Conservation (phyloP, 2,888 invertebrate species). For the Rhodophaea formosa region DNA sequence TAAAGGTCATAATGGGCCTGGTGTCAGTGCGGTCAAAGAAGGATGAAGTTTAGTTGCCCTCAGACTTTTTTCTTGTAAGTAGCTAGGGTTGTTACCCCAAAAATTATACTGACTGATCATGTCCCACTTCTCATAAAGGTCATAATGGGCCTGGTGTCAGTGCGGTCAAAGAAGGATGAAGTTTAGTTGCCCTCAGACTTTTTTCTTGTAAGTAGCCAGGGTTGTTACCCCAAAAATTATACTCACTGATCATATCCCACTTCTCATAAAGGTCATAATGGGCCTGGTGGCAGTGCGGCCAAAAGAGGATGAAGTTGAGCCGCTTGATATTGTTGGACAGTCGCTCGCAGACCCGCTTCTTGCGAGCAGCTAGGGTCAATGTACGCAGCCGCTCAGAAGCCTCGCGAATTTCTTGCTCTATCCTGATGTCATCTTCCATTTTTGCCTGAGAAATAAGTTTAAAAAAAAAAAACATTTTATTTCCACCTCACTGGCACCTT, state of each 20-base stretch:
- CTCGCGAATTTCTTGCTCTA: slow-evolving; percentile 51
- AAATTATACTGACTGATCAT: slow-evolving; percentile 47
- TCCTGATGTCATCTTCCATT: slow-evolving; percentile 42
- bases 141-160: too few species aligned
- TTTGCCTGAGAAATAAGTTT: slow-evolving; percentile 48
- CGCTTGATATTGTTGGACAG: slow-evolving; percentile 36
- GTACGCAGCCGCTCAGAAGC: slow-evolving; percentile 49
- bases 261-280: slow-evolving; percentile 71
- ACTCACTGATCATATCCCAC: slow-evolving; percentile 65
- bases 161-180: too few species aligned
- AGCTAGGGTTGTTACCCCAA: slow-evolving; percentile 42
- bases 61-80: slow-evolving; percentile 67
- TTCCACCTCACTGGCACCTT: too few species aligned
- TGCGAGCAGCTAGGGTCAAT: slow-evolving; percentile 62
- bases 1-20: too few species aligned
- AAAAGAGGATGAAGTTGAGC: slow-evolving; percentile 68
- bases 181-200: slow-evolving; percentile 49
- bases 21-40: too few species aligned
- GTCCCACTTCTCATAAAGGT: too few species aligned
- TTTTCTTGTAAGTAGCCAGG: slow-evolving; percentile 61
- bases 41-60: slow-evolving; percentile 34
- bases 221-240: slow-evolving; percentile 30
- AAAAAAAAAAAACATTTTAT: too few species aligned
- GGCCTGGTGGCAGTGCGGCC: slow-evolving; percentile 69
- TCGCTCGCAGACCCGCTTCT: slow-evolving; percentile 60